phyloP scores from a whole-genome alignment of 2,888 invertebrate species.

The Timema cristinae region DNA sequence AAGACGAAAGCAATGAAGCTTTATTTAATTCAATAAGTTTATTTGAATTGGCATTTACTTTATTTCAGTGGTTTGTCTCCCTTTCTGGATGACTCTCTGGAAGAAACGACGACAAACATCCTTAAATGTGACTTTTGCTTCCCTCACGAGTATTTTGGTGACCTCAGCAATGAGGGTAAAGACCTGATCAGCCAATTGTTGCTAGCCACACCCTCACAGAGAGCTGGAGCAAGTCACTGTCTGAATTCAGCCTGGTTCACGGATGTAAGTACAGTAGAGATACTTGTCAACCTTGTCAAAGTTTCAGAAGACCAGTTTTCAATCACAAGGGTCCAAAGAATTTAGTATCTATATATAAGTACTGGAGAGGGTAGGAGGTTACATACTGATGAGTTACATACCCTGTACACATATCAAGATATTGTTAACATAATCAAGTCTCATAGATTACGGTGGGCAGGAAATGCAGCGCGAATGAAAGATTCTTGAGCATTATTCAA shows the following conservation, averaged over 20 bases:
- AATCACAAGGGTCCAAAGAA: too few relatives aligned
- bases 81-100: constrained; percentile 76
- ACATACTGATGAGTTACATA: too few relatives aligned
- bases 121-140: constrained; percentile 78
- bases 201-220: constrained; percentile 52
- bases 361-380: constrained; percentile 6
- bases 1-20: too few relatives aligned
- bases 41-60: too few relatives aligned
- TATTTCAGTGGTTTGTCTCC: constrained; percentile 66
- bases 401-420: too few relatives aligned
- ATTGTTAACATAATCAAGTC: too few relatives aligned
- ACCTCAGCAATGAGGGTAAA: constrained; percentile 64
- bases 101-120: constrained; percentile 80
- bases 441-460: too few relatives aligned
- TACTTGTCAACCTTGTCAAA: constrained; percentile 7
- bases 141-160: constrained; percentile 71
- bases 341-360: too few relatives aligned
- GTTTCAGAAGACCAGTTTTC: background rate
- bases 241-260: constrained; percentile 49
- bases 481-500: too few relatives aligned
- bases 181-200: constrained; percentile 62
- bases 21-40: too few relatives aligned
- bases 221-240: constrained; percentile 47
- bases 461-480: too few relatives aligned
- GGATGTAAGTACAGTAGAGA: constrained; percentile 34